phyloP scores from a whole-genome alignment of 1,140 invertebrate genomes.

The Drosophila arizonae region DNA sequence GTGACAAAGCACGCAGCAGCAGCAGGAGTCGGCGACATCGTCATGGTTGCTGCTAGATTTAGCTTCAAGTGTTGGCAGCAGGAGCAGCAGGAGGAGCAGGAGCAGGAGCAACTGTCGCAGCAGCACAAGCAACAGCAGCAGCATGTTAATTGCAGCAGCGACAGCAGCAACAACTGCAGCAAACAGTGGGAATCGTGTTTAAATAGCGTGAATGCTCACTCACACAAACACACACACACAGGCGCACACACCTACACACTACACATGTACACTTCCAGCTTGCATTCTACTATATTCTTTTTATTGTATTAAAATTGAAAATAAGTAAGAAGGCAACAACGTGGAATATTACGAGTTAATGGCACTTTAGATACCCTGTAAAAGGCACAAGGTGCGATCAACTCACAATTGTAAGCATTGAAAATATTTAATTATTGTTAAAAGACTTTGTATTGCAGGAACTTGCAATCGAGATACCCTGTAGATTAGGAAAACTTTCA shows the following conservation, averaged over 20 bases:
- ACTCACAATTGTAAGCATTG: no score
- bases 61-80: constrained; percentile 56
- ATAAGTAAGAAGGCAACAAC: constrained; percentile 37
- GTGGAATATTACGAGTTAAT: not conserved
- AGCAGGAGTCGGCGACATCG: constrained; percentile 14
- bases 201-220: constrained; percentile 65
- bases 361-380: constrained; percentile 16
- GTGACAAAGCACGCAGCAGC: constrained; percentile 67
- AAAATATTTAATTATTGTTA: no score
- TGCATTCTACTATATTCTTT: constrained; percentile 10
- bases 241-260: constrained; percentile 15
- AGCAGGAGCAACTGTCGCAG: constrained; percentile 50
- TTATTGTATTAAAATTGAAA: constrained; percentile 65
- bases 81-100: constrained; percentile 41
- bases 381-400: not conserved
- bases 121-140: constrained; percentile 56
- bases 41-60: constrained; percentile 15
- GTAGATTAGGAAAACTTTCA: no score
- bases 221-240: constrained; percentile 27
- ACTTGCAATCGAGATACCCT: no score
- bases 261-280: not conserved
- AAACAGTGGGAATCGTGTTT: constrained; percentile 73
- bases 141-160: constrained; percentile 74
- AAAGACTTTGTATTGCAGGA: no score
- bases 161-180: constrained; percentile 38